Evolutionary conservation across 2,888 invertebrate species (phyloP).

Genomic region (Hirtodrosophila duncani): DNA sequence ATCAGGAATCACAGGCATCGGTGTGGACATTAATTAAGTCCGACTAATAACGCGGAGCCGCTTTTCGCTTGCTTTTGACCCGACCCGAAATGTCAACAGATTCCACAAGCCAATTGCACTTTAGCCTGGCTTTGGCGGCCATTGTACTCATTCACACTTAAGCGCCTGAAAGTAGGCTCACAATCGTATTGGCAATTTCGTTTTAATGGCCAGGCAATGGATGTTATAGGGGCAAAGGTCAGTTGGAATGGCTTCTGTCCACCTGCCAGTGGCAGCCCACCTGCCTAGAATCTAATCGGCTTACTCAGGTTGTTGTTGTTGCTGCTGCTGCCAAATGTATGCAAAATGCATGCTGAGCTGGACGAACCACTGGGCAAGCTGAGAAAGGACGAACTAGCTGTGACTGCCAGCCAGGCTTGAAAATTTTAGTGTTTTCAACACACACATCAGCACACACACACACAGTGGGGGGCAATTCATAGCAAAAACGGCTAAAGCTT

Average conservation of each 20-base stretch:
- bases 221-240: slow-evolving; percentile 1
- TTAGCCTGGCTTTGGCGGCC: too few relatives aligned
- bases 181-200: slow-evolving; percentile 36
- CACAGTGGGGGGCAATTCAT: too few relatives aligned
- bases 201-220: slow-evolving; percentile 34
- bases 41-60: neutral
- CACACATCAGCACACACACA: neutral
- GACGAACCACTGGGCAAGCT: slow-evolving; percentile 1
- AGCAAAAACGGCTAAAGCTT: slow-evolving; percentile 11
- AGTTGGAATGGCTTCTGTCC: slow-evolving; percentile 11
- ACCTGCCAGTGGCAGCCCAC: slow-evolving; percentile 8
- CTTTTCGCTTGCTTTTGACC: slow-evolving; percentile 2
- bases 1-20: neutral
- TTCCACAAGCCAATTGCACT: too few relatives aligned
- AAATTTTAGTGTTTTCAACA: slow-evolving; percentile 9
- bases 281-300: slow-evolving; percentile 47
- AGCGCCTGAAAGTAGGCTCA: slow-evolving; percentile 38
- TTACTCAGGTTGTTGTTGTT: slow-evolving; percentile 50
- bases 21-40: slow-evolving; percentile 32
- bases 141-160: slow-evolving; percentile 22
- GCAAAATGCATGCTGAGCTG: slow-evolving; percentile 35
- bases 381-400: slow-evolving; percentile 3
- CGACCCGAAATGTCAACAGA: slow-evolving; percentile 7
- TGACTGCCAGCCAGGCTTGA: slow-evolving; percentile 11
- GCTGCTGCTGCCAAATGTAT: slow-evolving; percentile 41